Base-by-base conservation (phyloP, 1,140 invertebrate species). In the Papilio polytes region DNA sequence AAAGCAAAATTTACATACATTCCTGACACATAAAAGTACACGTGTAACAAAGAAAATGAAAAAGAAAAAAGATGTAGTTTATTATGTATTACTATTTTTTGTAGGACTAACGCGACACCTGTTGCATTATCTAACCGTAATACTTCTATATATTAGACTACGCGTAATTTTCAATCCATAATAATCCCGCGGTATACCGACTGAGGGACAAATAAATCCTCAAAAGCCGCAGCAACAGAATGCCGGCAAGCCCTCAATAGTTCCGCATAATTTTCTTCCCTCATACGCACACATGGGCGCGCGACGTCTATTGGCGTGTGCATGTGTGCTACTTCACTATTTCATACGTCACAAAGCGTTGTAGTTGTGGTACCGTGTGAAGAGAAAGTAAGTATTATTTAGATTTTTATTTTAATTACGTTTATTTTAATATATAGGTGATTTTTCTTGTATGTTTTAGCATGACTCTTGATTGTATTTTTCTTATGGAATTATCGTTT, bases 311-410 rank as follows among this genome's bases (percentile, higher is more conserved):
- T 74, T 74, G 72, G 46, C 31, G 72, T 36, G 73, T 44, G 20
- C 26, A 51, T 78, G 80, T 80, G 80, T 81, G 82, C 46, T 79
- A 41, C 59, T 78, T 81, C 73, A 81, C 81, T 81, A 82, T 78
- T 74, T 74, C 72, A 26, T 26, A 66, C 70, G 78, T 81, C 63
- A 48, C 51, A 76, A 76, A 76, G 74, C 53, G 66, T 63, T 70
- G 80, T 87, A 84, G 84, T 85, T 82, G 59, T 76, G 20, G 85
- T 83, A 86, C 72, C 41, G 83, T 77, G 41, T 2, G 85, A 82
- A 84, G 31, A 78, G 20, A 80, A 80, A 78, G 22, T 74, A 70
- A n/a, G 9, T 26, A 53, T 46, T 46, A 74, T 46, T 78, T 74
- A 36, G 72, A 73, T n/a, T 73, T 20, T 20, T 56, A 56, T 26